phyloP scores from a whole-genome alignment of 1,140 invertebrate genomes.

The Drosophila lacteicornis region DNA sequence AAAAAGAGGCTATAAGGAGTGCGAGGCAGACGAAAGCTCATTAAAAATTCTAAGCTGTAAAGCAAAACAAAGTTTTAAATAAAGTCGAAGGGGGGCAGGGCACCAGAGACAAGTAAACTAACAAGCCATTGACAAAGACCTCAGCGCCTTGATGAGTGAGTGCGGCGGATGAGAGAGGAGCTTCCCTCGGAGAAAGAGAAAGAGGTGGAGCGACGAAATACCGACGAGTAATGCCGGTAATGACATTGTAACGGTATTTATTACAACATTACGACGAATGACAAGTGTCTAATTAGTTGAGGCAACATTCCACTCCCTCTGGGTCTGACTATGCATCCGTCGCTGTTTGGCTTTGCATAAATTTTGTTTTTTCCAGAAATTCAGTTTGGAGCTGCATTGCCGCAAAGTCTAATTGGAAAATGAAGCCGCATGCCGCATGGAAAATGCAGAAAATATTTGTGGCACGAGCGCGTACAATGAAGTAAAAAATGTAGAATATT shows the following conservation, averaged over 20 bases:
- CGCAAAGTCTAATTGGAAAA: slow-evolving; percentile 23
- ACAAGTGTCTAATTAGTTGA: slow-evolving; percentile 80
- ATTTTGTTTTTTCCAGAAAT: slow-evolving; percentile 27
- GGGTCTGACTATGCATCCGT: neutral
- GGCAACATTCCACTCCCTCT: slow-evolving; percentile 52
- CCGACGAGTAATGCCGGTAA: slow-evolving; percentile 75
- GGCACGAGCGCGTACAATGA: slow-evolving; percentile 9
- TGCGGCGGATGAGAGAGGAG: slow-evolving; percentile 20
- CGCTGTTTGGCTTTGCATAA: slow-evolving; percentile 33
- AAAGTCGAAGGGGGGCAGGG: slow-evolving; percentile 53
- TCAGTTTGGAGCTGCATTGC: slow-evolving; percentile 15
- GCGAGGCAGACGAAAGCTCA: slow-evolving; percentile 75
- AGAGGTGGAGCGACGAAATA: slow-evolving; percentile 42
- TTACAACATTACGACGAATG: slow-evolving; percentile 79
- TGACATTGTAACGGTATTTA: slow-evolving; percentile 83
- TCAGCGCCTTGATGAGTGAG: slow-evolving; percentile 38
- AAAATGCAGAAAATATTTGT: slow-evolving; percentile 17
- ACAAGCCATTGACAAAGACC: slow-evolving; percentile 75
- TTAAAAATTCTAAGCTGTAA: slow-evolving; percentile 81
- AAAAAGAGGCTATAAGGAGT: slow-evolving; percentile 22
- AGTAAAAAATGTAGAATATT: slow-evolving; percentile 16
- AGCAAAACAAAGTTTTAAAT: slow-evolving; percentile 81
- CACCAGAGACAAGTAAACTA: slow-evolving; percentile 65
- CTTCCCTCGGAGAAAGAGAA: slow-evolving; percentile 1
- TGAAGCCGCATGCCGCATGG: neutral